These are phyloP conservation scores for Autographa gamma DNA, from an alignment of 2,888 invertebrate genomes.

Conservation along the genomic window DNA sequence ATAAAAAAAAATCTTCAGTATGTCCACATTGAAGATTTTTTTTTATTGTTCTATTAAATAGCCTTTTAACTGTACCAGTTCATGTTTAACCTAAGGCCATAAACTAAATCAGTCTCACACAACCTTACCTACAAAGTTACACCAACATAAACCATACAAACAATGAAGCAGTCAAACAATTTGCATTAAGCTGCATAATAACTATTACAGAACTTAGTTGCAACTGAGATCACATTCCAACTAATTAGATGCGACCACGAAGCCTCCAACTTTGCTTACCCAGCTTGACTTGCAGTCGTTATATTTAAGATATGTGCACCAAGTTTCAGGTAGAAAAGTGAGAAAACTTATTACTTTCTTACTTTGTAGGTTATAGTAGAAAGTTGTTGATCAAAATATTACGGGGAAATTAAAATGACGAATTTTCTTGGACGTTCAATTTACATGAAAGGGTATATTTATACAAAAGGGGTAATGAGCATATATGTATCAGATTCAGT, in stretches of 20 bases:
- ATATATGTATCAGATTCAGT: too few species aligned
- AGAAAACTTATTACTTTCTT: neutral
- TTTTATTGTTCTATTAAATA: too few species aligned
- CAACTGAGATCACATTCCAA: constrained; percentile 16
- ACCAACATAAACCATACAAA: neutral
- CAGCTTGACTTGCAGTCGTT: constrained; percentile 21
- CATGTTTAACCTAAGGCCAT: too few species aligned
- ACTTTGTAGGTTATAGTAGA: neutral
- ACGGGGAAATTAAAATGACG: too few species aligned
- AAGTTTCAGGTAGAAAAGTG: neutral
- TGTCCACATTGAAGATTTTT: too few species aligned
- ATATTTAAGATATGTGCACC: neutral
- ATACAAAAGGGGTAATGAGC: too few species aligned
- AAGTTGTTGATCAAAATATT: neutral
- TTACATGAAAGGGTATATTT: too few species aligned
- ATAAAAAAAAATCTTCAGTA: too few species aligned
- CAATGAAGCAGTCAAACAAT: constrained; percentile 34
- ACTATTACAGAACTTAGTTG: constrained; percentile 48
- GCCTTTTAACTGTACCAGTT: too few species aligned
- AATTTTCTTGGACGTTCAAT: too few species aligned
- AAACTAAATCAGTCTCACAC: too few species aligned
- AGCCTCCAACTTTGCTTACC: constrained; percentile 36
- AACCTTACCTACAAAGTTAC: neutral
- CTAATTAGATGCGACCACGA: constrained; percentile 45
- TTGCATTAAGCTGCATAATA: constrained; percentile 40